These are phyloP conservation scores for Pipa parva DNA, from an alignment of 2,113 vertebrate genomes.

Conservation along the genomic window DNA sequence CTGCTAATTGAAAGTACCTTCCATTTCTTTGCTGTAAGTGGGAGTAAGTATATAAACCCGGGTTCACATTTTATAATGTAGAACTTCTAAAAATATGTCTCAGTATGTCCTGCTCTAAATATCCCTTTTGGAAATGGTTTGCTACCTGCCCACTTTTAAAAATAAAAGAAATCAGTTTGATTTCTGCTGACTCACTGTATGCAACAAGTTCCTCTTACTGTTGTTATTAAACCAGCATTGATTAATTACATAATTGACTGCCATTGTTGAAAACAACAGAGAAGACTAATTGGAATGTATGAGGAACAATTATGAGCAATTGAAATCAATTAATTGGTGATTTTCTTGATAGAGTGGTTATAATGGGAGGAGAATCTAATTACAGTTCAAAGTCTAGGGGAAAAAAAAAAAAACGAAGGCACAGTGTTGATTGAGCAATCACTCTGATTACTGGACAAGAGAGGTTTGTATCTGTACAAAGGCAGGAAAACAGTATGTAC, in stretches of 20 bases:
- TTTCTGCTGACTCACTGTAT: conserved; percentile 35
- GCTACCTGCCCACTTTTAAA: conserved; percentile 12
- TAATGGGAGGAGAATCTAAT: conserved; percentile 40
- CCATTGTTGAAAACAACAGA: conserved; percentile 35
- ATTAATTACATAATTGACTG: conserved; percentile 42
- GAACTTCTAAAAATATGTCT: conserved; percentile 35
- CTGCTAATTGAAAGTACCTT: conserved; percentile 28
- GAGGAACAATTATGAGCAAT: conserved; percentile 42
- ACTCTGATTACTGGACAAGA: conserved; percentile 6
- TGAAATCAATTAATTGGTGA: conserved; percentile 42
- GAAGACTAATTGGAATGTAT: conserved; percentile 38
- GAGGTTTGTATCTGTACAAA: conserved; percentile 26
- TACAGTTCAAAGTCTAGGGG: conserved; percentile 35
- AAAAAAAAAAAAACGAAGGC: not conserved
- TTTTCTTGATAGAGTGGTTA: conserved; percentile 39
- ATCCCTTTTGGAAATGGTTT: conserved; percentile 11
- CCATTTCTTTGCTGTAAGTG: conserved; percentile 5
- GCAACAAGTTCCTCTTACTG: conserved; percentile 13
- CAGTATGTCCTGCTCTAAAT: conserved; percentile 18
- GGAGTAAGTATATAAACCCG: not conserved
- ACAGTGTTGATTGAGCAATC: not conserved
- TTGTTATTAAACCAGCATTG: conserved; percentile 37
- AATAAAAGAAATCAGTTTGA: conserved; percentile 30
- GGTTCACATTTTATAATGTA: conserved; percentile 7
- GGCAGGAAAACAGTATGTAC: conserved; percentile 4